Evolutionary conservation across 1,140 invertebrate species (phyloP).

Genomic region (Panulirus ornatus): DNA sequence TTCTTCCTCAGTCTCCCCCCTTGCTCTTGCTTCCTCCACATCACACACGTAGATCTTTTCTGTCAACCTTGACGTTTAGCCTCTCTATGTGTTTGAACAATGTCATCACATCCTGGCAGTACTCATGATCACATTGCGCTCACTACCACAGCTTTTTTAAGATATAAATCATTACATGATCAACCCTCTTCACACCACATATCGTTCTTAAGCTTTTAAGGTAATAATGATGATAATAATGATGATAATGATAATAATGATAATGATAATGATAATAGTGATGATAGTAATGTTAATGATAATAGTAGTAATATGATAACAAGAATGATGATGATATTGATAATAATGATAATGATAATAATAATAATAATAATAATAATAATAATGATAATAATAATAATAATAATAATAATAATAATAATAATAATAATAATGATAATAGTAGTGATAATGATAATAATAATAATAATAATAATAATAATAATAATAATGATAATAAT

Average conservation of each 20-base stretch:
- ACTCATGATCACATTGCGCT: no score
- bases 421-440: not conserved
- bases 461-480: not conserved
- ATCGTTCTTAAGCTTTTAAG: not conserved
- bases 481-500: not conserved
- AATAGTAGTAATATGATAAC: no score
- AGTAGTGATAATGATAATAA: constrained; percentile 4
- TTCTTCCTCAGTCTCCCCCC: not conserved
- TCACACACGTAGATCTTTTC: not conserved
- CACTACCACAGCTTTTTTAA: no score
- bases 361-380: not conserved
- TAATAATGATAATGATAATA: not conserved
- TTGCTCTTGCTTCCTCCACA: not conserved
- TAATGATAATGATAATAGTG: no score
- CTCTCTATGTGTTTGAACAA: not conserved
- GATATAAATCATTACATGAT: no score
- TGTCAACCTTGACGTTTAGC: not conserved
- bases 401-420: not conserved
- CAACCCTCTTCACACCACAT: no score
- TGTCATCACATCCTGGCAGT: no score
- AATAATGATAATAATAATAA: not conserved
- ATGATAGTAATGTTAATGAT: no score
- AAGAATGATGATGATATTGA: no score
- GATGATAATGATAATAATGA: not conserved
- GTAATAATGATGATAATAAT: not conserved